Percentiles rank a stretch among this genome's conserved stretches.
Conservation (phyloP, 2,888 invertebrate species). For the Tetramorium bicarinatum region DNA sequence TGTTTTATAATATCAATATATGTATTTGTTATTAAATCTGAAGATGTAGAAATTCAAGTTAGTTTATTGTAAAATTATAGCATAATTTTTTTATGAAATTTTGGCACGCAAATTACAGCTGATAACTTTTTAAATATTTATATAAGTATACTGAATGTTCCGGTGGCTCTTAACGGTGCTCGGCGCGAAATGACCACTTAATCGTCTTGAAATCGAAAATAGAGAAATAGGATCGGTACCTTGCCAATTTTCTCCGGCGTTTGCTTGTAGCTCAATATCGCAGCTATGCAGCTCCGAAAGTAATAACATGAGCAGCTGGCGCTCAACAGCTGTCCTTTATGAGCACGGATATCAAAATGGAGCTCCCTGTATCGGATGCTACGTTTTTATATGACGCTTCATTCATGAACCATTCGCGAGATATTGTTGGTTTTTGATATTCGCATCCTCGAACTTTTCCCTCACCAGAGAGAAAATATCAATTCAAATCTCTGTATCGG, state of each 20-base stretch:
- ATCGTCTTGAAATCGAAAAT: conserved; percentile 46
- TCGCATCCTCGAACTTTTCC: conserved; percentile 19
- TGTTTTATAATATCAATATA: conserved; percentile 6
- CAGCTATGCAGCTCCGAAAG: conserved; percentile 5
- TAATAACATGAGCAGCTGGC: conserved; percentile 56
- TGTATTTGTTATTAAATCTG: not conserved
- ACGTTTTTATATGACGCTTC: conserved; percentile 45
- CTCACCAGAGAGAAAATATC: not conserved
- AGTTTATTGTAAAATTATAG: not conserved
- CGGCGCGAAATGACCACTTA: conserved; percentile 54
- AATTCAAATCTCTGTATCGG: conserved; percentile 21
- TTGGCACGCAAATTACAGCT: not conserved
- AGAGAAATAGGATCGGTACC: conserved; percentile 44
- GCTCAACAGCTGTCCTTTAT: conserved; percentile 60
- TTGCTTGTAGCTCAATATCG: conserved; percentile 50
- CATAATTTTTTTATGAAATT: conserved; percentile 21
- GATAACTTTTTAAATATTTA: not conserved
- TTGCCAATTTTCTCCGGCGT: conserved; percentile 62
- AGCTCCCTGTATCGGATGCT: conserved; percentile 27
- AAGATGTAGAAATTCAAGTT: not conserved
- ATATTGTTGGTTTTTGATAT: conserved; percentile 25
- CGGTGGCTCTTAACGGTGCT: conserved; percentile 18
- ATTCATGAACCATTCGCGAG: conserved; percentile 32
- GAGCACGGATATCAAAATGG: conserved; percentile 47
- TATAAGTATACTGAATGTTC: not conserved